Evolutionary conservation across 2,888 invertebrate genomes (phyloP).

Genomic region (Linnaemya vulpina): DNA sequence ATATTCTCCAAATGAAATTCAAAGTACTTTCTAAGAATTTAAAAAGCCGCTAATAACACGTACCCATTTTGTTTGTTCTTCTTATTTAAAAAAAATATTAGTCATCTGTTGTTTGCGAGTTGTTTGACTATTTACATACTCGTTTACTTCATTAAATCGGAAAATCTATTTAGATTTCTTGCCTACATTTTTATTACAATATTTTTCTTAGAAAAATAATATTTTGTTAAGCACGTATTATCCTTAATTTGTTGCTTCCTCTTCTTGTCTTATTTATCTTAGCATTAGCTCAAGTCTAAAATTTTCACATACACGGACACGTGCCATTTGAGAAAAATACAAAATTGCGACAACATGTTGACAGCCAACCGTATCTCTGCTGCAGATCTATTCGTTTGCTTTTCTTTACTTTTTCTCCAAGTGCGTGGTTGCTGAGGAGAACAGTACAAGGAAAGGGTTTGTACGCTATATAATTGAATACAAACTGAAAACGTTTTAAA

Average conservation of each 20-base stretch:
- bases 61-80: background rate
- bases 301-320: constrained; percentile 14
- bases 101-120: constrained; percentile 46
- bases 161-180: constrained; percentile 43
- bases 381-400: background rate
- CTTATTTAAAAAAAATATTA: too few species aligned
- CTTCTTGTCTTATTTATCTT: background rate
- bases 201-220: background rate
- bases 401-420: background rate
- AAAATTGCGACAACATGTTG: constrained; percentile 60
- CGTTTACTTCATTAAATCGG: constrained; percentile 43
- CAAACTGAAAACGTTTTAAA: background rate
- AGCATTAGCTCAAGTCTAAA: constrained; percentile 27
- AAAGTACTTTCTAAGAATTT: too few species aligned
- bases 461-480: constrained; percentile 8
- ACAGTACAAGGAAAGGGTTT: constrained; percentile 3
- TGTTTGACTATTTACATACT: constrained; percentile 23
- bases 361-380: constrained; percentile 56
- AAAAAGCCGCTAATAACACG: background rate
- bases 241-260: constrained; percentile 44
- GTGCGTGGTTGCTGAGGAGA: background rate
- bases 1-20: too few species aligned
- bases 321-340: constrained; percentile 51
- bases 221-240: constrained; percentile 35
- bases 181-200: background rate